These are phyloP conservation scores for Drosophila tristis DNA, from an alignment of 1,140 invertebrate species.

Conservation along the genomic window DNA sequence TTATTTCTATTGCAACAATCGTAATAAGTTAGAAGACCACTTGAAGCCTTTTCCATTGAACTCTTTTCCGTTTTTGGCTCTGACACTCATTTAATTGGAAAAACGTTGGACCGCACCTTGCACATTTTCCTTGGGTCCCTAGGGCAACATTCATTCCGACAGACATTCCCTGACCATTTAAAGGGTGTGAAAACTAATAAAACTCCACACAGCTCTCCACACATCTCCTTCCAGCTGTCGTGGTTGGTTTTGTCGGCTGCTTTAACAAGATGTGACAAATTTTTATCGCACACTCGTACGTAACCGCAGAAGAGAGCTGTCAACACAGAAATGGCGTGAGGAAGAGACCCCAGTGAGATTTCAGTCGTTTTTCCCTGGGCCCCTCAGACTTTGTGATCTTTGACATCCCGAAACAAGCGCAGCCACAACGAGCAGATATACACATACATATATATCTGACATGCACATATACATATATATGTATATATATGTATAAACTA, in stretches of 20 bases:
- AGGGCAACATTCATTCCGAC: background rate
- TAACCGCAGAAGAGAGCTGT: constrained; percentile 55
- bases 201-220: constrained; percentile 18
- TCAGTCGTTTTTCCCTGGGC: constrained; percentile 35
- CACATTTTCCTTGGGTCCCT: background rate
- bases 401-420: constrained; percentile 55
- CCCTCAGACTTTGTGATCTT: constrained; percentile 54
- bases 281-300: constrained; percentile 60
- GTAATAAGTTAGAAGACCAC: too few relatives aligned
- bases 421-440: constrained; percentile 26
- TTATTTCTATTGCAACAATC: too few relatives aligned
- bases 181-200: constrained; percentile 49
- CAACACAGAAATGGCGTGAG: constrained; percentile 25
- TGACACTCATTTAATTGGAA: too few relatives aligned
- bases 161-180: constrained; percentile 29
- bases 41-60: too few relatives aligned
- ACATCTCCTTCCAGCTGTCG: background rate
- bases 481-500: constrained; percentile 33
- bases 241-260: constrained; percentile 2
- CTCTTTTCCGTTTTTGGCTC: too few relatives aligned
- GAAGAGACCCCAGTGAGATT: constrained; percentile 25
- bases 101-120: background rate
- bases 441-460: constrained; percentile 8
- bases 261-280: constrained; percentile 73
- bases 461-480: constrained; percentile 24